Evolutionary conservation across 2,113 vertebrate genomes (phyloP).

Genomic region (Polypterus bichir): DNA sequence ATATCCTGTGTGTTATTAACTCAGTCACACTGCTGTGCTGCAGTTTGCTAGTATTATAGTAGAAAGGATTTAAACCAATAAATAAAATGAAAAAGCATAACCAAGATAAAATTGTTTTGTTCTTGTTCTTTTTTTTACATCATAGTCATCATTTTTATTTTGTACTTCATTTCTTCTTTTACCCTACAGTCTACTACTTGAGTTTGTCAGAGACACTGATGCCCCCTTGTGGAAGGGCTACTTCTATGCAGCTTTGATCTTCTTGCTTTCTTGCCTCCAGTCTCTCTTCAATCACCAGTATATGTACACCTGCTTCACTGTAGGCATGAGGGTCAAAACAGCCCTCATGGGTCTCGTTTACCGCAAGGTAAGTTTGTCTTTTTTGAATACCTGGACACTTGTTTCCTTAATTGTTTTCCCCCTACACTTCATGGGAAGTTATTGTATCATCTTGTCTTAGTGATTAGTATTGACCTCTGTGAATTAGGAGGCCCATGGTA

Average conservation of each 20-base stretch:
- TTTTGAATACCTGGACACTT: neutral
- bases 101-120: no score
- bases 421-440: no score
- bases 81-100: no score
- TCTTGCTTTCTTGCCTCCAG: slow-evolving; percentile 71
- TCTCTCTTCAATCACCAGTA: slow-evolving; percentile 77
- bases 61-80: no score
- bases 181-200: slow-evolving; percentile 62
- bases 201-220: slow-evolving; percentile 55
- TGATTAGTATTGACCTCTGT: no score
- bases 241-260: slow-evolving; percentile 63
- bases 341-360: slow-evolving; percentile 78
- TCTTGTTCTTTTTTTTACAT: no score
- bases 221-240: slow-evolving; percentile 72
- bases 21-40: no score
- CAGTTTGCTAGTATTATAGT: no score
- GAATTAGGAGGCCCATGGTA: no score
- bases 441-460: no score
- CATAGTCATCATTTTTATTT: neutral
- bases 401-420: no score
- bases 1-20: no score
- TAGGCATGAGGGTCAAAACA: slow-evolving; percentile 73
- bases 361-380: slow-evolving; percentile 62
- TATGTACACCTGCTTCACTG: slow-evolving; percentile 71
- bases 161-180: slow-evolving; percentile 4